Base-by-base conservation (phyloP, 2,113 vertebrate genomes). In the Malaclemys terrapin region DNA sequence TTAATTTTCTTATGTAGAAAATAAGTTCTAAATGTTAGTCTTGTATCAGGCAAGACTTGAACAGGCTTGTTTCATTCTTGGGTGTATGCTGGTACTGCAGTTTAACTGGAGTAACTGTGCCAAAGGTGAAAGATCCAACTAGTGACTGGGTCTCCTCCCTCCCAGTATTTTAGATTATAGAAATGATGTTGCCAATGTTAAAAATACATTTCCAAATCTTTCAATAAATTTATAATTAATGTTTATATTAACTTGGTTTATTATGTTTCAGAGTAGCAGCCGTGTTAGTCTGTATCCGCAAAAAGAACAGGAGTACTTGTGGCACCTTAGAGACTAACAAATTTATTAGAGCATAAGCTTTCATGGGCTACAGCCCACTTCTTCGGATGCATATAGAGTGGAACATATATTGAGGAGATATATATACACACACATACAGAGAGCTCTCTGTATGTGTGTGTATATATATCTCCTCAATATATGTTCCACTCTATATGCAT, bases 121-220 rank as follows among this genome's bases (percentile, higher is more conserved):
- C 89, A 89, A 49, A 84, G 96, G 85, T 94, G 82, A 79, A 2
- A 2, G 85, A 87, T 91, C 45, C 92, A 90, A 89, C 86, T 79
- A 81, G 92, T 95, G 94, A 95, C 88, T 96, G 95, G 93, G 94
- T 91, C 88, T 84, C 95, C 87, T 90, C 89, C 92, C 80, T 89
- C 84, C 1, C 3, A 0, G 20, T 81, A 22, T 91, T 92, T 89
- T 93, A 93, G 94, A 93, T 96, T 91, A 93, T 91, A 84, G 79
- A 94, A 92, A 93, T 78, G 42, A 86, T 87, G 25, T 87, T 79
- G 93, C 87, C 92, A 87, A 25, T 84, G 57, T 22, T 93, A 88
- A 93, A 93, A 92, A 92, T 87, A 95, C 80, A 91, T 85, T 42
- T 91, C 75, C 22, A 47, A 29, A 25, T 47, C 75, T 78, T 47